Base-by-base conservation (phyloP, 2,113 vertebrate genomes). In the Pterophyllum scalare region DNA sequence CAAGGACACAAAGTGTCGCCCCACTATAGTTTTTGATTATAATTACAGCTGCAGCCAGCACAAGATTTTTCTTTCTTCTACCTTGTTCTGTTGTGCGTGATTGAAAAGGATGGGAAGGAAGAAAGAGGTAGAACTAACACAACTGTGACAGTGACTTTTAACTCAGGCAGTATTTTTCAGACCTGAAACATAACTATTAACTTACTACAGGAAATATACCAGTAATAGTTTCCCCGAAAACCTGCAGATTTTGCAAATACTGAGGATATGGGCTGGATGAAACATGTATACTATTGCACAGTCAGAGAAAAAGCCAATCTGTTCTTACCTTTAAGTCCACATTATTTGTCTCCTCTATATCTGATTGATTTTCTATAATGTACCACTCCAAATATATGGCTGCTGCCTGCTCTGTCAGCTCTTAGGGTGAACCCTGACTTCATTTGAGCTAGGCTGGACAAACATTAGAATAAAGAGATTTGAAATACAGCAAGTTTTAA, bases 301-400 rank as follows among this genome's bases (percentile, higher is more conserved):
- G 33, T 62, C 81, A 59, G 62, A 70, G 70, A 86, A 77, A 77
- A 70, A 85, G 46, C 15, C 46, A 58, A 38, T 74, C 81, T 49
- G 74, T 88, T 80, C 85, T 61, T 64, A 72, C 43, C 40, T 31
- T 13, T 11, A 76, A 80, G 70, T 85, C 87, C 70, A 84, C 14
- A 54, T 76, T 87, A 87, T 92, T 91, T 89, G 80, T 86, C 88
- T 91, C 74, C 79, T 87, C 60, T 77, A 14, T 82, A 82, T 79
- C 74, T 87, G 79, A 89, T 90, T 74, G 84, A 91, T 94, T 94
- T 93, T 75, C 89, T 84, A 58, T 88, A 86, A 79, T 85, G 86
- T 78, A 74, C 61, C 75, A 64, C 75, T 87, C 20, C 76, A 83
- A 87, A 84, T 83, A 85, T 58, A 75, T 40, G 79, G 70, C 77